A percentile compares a stretch with the other conserved stretches of the same genome.
Evolutionary conservation across 2,888 invertebrate genomes (phyloP).

Genomic region (Erynnis tages): DNA sequence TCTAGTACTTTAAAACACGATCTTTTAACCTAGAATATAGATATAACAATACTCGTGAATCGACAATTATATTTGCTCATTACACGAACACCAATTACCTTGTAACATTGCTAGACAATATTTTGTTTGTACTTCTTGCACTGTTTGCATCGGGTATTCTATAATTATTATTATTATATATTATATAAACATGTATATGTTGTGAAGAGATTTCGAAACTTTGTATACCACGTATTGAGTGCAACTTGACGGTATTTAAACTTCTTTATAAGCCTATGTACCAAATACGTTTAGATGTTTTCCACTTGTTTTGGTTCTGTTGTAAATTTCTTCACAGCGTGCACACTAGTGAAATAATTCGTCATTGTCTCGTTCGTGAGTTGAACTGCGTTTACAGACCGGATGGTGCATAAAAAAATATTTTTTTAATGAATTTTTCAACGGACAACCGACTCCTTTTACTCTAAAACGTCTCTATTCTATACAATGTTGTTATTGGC

Average conservation of each 20-base stretch:
- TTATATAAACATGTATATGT: conserved; percentile 4
- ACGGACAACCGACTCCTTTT: conserved; percentile 39
- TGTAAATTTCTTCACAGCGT: neutral
- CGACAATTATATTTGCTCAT: neutral
- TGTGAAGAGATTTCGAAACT: neutral
- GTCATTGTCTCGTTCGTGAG: conserved; percentile 26
- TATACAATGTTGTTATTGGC: conserved; percentile 26
- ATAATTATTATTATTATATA: conserved; percentile 38
- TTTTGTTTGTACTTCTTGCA: conserved; percentile 68
- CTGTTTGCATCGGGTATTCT: conserved; percentile 54
- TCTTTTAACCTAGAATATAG: neutral
- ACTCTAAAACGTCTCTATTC: conserved; percentile 19
- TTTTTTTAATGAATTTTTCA: conserved; percentile 59
- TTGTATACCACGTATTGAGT: no score
- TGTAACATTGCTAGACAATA: conserved; percentile 75
- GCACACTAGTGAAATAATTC: conserved; percentile 12
- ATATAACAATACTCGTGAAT: neutral
- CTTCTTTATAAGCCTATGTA: no score
- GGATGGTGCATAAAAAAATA: conserved; percentile 63
- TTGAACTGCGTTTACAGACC: conserved; percentile 36
- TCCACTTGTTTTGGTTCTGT: no score
- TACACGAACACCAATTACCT: conserved; percentile 40
- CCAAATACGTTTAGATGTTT: no score
- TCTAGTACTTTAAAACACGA: no score
- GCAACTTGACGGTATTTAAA: no score